Conservation (phyloP, 2,797 vertebrate genomes). For the Falco cherrug region DNA sequence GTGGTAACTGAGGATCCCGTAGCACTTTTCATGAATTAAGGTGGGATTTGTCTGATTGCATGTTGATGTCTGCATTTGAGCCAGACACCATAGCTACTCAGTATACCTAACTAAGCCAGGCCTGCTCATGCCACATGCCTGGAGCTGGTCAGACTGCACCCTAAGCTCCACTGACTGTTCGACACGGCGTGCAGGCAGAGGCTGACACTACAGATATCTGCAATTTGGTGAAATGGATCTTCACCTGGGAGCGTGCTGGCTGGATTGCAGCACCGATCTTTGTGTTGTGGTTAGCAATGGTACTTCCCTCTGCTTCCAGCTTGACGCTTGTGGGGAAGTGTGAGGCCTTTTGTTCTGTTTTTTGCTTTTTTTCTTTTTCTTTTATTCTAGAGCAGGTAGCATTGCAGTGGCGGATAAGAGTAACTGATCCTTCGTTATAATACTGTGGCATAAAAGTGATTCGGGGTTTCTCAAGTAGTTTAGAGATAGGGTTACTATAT, state of each 20-base stretch:
- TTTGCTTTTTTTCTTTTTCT: background rate
- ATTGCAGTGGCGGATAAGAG: background rate
- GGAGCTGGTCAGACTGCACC: background rate
- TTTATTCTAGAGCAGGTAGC: conserved; percentile 7
- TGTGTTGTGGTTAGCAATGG: background rate
- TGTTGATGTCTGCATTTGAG: background rate
- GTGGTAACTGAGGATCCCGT: background rate
- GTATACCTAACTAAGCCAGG: background rate
- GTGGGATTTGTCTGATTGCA: background rate
- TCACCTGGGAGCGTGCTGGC: background rate
- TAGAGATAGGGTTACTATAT: background rate
- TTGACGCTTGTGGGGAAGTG: background rate
- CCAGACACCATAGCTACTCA: background rate
- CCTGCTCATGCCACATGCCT: background rate
- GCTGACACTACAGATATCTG: background rate
- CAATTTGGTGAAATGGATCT: background rate
- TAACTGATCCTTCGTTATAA: background rate
- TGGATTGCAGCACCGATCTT: background rate
- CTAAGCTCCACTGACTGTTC: background rate
- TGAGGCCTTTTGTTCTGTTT: background rate
- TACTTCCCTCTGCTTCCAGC: conserved; percentile 14
- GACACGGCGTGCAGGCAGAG: background rate
- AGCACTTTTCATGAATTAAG: background rate
- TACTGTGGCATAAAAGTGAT: background rate
- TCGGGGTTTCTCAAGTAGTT: background rate